Evolutionary conservation across 2,888 invertebrate species (phyloP).

Genomic region (Hermaeophaga mercurialis): DNA sequence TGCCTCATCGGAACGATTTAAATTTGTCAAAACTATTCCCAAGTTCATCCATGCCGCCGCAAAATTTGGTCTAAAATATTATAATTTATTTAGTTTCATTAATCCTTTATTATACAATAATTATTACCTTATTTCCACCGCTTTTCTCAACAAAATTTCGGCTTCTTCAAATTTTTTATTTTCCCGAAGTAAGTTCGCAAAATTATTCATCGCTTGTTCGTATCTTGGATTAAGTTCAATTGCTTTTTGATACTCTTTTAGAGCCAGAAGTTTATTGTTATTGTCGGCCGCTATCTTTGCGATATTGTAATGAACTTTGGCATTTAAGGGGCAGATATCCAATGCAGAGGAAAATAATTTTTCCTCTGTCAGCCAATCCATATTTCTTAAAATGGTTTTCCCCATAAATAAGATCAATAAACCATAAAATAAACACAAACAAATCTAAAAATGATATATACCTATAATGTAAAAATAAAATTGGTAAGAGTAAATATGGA

Average conservation of each 20-base stretch:
- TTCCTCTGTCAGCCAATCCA: conserved; percentile 82
- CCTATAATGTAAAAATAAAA: no score
- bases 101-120: no score
- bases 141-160: conserved; percentile 71
- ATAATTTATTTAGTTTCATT: no score
- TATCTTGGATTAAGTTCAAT: conserved; percentile 73
- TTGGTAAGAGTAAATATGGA: no score
- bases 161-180: conserved; percentile 71
- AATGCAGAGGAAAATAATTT: conserved; percentile 79
- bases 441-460: conserved; percentile 51
- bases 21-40: conserved; percentile 85
- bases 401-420: conserved; percentile 49
- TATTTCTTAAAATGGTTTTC: conserved; percentile 67
- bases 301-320: conserved; percentile 92
- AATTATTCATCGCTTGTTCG: conserved; percentile 93
- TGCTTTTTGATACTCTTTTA: conserved; percentile 72
- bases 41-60: conserved; percentile 99
- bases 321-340: conserved; percentile 90
- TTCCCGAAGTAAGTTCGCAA: conserved; percentile 84
- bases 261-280: conserved; percentile 70
- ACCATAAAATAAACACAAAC: conserved; percentile 45
- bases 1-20: conserved; percentile 73
- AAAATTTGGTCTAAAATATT: conserved; percentile 82
- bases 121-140: conserved; percentile 72
- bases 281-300: conserved; percentile 84